Percentiles rank a stretch among this genome's conserved stretches.
Conservation (phyloP, 2,113 vertebrate species). For the Halcyon malimbica region DNA sequence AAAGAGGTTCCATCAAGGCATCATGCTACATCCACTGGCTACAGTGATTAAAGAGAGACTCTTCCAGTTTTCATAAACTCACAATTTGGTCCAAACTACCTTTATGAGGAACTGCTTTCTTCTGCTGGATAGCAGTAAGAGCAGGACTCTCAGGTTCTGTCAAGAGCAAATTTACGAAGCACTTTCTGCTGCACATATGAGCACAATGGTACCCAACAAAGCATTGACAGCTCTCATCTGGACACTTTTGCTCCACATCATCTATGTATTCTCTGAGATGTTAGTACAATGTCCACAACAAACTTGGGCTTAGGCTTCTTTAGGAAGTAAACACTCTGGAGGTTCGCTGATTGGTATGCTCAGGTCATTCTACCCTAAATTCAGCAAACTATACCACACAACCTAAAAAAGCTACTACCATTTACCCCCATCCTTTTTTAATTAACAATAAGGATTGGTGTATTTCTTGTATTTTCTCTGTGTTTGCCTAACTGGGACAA, state of each 20-base stretch:
- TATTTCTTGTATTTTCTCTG: neutral
- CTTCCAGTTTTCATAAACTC: rapidly evolving
- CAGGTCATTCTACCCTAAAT: neutral
- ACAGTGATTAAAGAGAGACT: neutral
- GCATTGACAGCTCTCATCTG: neutral
- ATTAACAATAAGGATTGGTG: neutral
- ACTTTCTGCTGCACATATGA: neutral
- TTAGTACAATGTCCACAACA: no score
- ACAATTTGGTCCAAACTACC: rapidly evolving
- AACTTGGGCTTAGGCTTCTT: neutral
- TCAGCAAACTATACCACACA: neutral
- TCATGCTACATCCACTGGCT: neutral
- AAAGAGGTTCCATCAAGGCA: neutral
- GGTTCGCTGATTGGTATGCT: neutral
- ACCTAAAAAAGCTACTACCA: neutral
- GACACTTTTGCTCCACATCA: neutral
- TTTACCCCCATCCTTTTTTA: neutral
- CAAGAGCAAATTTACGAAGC: neutral
- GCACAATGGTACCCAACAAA: neutral
- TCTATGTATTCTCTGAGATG: rapidly evolving
- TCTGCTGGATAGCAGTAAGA: neutral
- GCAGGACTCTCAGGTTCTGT: neutral
- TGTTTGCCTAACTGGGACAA: neutral
- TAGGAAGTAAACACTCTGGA: neutral
- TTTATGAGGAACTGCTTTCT: neutral